Evolutionary conservation across 2,888 invertebrate species (phyloP).

Genomic region (Sphecodes monilicornis): DNA sequence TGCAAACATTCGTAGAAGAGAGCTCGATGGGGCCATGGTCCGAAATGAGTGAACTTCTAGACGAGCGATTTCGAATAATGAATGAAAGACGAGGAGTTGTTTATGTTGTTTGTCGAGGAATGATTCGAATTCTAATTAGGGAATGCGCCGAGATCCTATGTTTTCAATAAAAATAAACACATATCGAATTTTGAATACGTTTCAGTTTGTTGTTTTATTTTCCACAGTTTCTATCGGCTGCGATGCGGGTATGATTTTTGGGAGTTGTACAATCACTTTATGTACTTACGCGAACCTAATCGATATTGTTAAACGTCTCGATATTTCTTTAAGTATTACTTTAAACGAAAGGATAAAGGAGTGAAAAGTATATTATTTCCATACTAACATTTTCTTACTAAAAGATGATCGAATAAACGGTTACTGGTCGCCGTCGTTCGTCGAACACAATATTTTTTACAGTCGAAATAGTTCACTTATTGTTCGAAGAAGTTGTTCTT

Average conservation of each 20-base stretch:
- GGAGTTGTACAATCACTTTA: not conserved
- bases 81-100: not conserved
- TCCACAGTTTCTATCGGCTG: not conserved
- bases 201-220: not conserved
- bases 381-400: not conserved
- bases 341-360: not conserved
- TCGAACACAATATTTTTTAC: not conserved
- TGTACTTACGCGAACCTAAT: not conserved
- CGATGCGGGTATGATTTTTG: not conserved
- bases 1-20: conserved; percentile 4
- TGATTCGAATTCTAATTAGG: not conserved
- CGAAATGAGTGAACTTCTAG: not conserved
- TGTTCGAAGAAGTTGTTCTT: not conserved
- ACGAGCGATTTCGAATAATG: conserved; percentile 5
- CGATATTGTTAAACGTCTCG: not conserved
- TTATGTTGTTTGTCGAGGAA: not conserved
- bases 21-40: conserved; percentile 5
- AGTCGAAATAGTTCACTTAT: not conserved
- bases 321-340: not conserved
- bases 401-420: not conserved
- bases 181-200: conserved; percentile 12
- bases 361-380: not conserved
- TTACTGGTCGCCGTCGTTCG: not conserved
- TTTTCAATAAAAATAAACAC: conserved; percentile 15
- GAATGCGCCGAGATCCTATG: not conserved